phyloP scores from a whole-genome alignment of 2,888 invertebrate species.

The Parnassius smintheus region DNA sequence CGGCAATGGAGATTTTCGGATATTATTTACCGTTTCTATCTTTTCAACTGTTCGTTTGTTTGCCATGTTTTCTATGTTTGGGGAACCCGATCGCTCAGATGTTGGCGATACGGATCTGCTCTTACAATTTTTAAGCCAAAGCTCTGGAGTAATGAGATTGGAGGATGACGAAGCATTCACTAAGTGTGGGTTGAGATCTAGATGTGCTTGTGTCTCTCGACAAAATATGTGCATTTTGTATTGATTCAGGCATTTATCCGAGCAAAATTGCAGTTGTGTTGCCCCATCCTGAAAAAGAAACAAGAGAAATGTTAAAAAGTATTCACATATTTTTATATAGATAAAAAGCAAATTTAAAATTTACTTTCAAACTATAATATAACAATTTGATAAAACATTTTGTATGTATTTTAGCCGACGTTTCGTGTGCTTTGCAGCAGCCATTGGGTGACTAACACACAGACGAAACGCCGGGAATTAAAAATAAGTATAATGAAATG shows the following conservation, averaged over 20 bases:
- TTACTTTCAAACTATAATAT: too few relatives aligned
- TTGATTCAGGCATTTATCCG: slow-evolving; percentile 96
- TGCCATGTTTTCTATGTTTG: slow-evolving; percentile 62
- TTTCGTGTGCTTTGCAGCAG: too few relatives aligned
- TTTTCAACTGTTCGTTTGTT: slow-evolving; percentile 48
- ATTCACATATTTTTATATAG: too few relatives aligned
- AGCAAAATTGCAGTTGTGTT: slow-evolving; percentile 94
- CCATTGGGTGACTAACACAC: too few relatives aligned
- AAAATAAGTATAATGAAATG: too few relatives aligned
- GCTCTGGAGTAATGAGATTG: slow-evolving; percentile 92
- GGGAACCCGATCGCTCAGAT: slow-evolving; percentile 79
- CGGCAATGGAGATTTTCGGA: slow-evolving; percentile 79
- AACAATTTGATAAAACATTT: too few relatives aligned
- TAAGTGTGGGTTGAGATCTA: slow-evolving; percentile 91
- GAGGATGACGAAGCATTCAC: slow-evolving; percentile 73
- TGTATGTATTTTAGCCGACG: too few relatives aligned
- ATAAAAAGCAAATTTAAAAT: too few relatives aligned
- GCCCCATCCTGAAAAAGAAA: slow-evolving; percentile 87
- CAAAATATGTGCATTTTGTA: slow-evolving; percentile 99
- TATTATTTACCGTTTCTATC: slow-evolving; percentile 46
- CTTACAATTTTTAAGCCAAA: slow-evolving; percentile 92
- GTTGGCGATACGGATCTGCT: slow-evolving; percentile 83
- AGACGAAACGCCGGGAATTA: too few relatives aligned
- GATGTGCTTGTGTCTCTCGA: slow-evolving; percentile 94
- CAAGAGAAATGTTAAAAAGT: neutral